A percentile compares a stretch with the other conserved stretches of the same genome.
Evolutionary conservation across 2,888 invertebrate species (phyloP).

Genomic region (Drosophila glabriapex): DNA sequence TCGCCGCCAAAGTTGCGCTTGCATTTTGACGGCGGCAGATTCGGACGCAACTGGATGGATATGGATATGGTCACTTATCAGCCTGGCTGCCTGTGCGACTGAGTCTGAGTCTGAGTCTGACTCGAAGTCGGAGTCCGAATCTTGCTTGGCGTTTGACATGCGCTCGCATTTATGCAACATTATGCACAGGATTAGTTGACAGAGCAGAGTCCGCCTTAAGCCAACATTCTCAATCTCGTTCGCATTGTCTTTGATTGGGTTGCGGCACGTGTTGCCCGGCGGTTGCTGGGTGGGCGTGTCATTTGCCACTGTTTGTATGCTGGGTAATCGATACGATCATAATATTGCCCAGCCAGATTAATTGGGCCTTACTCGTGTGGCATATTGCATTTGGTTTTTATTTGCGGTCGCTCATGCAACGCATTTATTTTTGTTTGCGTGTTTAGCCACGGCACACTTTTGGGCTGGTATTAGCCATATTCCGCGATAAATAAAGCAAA

Average conservation of each 20-base stretch:
- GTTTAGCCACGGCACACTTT: not conserved
- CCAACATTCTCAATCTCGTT: slow-evolving; percentile 5
- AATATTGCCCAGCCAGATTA: slow-evolving; percentile 69
- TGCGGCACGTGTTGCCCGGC: slow-evolving; percentile 58
- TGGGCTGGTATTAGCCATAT: not conserved
- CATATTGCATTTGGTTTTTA: slow-evolving; percentile 48
- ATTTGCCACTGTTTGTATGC: slow-evolving; percentile 51
- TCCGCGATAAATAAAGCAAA: not conserved
- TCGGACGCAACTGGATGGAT: slow-evolving; percentile 47
- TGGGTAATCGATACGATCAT: slow-evolving; percentile 77
- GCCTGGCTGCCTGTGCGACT: slow-evolving; percentile 6
- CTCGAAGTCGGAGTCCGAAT: not conserved
- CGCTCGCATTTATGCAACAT: slow-evolving; percentile 77
- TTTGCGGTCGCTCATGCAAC: slow-evolving; percentile 30
- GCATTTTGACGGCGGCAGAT: slow-evolving; percentile 82
- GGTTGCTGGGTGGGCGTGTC: slow-evolving; percentile 51
- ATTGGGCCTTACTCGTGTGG: slow-evolving; percentile 52
- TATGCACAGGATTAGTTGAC: slow-evolving; percentile 75
- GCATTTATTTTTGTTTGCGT: not conserved
- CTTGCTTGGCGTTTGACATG: slow-evolving; percentile 50
- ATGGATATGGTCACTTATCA: slow-evolving; percentile 58
- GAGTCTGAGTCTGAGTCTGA: not conserved
- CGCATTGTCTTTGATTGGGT: slow-evolving; percentile 27
- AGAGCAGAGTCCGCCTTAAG: slow-evolving; percentile 12
- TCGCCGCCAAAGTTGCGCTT: slow-evolving; percentile 55